phyloP scores from a whole-genome alignment of 2,113 vertebrate species.

The Arizona elegans region DNA sequence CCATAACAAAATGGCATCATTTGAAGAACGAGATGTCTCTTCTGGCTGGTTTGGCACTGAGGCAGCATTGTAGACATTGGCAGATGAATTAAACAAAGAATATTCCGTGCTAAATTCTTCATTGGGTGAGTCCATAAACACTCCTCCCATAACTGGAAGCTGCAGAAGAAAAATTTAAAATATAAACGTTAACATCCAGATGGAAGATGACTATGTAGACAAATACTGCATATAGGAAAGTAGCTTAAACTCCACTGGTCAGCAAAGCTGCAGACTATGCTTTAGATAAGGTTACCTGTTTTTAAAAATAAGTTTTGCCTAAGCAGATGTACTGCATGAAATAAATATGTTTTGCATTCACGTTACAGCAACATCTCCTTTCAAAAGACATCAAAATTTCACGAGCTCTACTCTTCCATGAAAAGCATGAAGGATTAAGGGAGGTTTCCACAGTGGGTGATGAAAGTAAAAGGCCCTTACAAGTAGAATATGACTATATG shows the following conservation, averaged over 20 bases:
- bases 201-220: not conserved
- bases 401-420: not conserved
- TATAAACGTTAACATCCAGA: conserved; percentile 3
- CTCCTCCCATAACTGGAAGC: conserved; percentile 97
- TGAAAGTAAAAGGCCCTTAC: not conserved
- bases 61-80: conserved; percentile 83
- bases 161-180: conserved; percentile 62
- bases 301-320: not conserved
- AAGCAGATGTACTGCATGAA: not conserved
- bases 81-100: conserved; percentile 94
- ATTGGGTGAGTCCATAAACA: conserved; percentile 95
- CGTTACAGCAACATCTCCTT: not conserved
- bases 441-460: not conserved
- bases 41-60: conserved; percentile 79
- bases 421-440: not conserved
- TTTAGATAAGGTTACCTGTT: not conserved
- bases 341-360: not conserved
- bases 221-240: not conserved
- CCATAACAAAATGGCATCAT: conserved; percentile 94
- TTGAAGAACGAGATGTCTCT: conserved; percentile 84
- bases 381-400: not conserved
- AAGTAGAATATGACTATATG: not conserved
- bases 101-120: conserved; percentile 95
- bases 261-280: not conserved
- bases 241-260: not conserved